Conservation (phyloP, 2,888 invertebrate species). For the Sthenelais limicola region DNA sequence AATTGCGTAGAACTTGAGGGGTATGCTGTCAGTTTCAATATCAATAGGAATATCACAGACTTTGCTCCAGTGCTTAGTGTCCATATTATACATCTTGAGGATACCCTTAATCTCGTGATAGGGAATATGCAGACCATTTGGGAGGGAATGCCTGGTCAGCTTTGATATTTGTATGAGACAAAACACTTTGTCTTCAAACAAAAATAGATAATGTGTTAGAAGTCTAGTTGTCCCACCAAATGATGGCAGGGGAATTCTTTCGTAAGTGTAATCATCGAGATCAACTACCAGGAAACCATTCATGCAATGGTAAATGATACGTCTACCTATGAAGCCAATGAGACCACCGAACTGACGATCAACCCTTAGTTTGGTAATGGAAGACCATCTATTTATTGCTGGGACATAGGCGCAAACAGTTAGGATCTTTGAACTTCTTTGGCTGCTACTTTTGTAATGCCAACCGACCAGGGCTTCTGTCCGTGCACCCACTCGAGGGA, state of each 20-base stretch:
- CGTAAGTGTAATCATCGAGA: conserved; percentile 14
- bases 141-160: conserved; percentile 5
- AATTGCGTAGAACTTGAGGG: conserved; percentile 4
- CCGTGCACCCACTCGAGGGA: not conserved
- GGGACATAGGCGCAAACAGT: conserved; percentile 20
- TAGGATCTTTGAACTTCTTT: not conserved
- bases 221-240: not conserved
- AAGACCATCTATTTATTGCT: not conserved
- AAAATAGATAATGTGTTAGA: conserved; percentile 6
- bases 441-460: not conserved
- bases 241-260: not conserved
- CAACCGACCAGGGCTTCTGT: conserved; percentile 13
- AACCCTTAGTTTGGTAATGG: conserved; percentile 4
- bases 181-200: conserved; percentile 11
- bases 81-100: conserved; percentile 4
- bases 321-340: conserved; percentile 7
- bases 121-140: conserved; percentile 2
- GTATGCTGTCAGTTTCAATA: conserved; percentile 9
- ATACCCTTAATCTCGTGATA: not conserved
- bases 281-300: conserved; percentile 6
- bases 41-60: conserved; percentile 10
- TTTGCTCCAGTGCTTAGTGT: conserved; percentile 2
- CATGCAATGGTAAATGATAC: not conserved
- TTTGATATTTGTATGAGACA: conserved; percentile 9
- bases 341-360: not conserved